Evolutionary conservation across 2,888 invertebrate species (phyloP).

Genomic region (Sinohyriopsis cumingii): DNA sequence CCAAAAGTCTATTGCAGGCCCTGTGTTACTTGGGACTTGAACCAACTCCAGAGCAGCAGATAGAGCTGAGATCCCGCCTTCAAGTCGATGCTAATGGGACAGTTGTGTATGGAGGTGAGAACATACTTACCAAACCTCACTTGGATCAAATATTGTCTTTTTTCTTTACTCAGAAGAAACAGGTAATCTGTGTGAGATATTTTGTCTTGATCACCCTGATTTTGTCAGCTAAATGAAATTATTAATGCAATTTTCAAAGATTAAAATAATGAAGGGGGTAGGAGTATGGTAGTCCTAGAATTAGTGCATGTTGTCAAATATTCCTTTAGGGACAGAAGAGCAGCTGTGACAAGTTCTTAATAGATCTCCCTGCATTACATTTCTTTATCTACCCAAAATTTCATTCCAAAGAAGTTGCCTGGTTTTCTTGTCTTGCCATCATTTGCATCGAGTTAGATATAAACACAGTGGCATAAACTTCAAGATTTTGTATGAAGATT

Average conservation of each 20-base stretch:
- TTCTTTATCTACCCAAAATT: neutral
- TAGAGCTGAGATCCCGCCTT: conserved; percentile 44
- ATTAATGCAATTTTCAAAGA: no score
- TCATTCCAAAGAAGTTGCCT: neutral
- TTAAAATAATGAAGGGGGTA: no score
- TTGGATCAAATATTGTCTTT: no score
- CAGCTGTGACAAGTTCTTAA: no score
- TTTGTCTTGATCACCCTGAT: no score
- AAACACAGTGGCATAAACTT: no score
- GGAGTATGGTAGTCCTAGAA: no score
- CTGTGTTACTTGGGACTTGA: conserved; percentile 58
- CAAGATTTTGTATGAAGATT: no score
- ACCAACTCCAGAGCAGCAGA: conserved; percentile 52
- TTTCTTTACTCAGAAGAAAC: neutral
- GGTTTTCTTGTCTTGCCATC: neutral
- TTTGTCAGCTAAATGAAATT: no score
- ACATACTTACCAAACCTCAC: neutral
- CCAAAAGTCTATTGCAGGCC: conserved; percentile 41
- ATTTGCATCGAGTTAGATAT: neutral
- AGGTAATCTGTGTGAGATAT: no score
- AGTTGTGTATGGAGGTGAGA: conserved; percentile 61
- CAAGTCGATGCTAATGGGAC: conserved; percentile 52
- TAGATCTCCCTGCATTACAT: neutral
- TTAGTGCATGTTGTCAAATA: no score
- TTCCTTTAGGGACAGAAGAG: no score